Conservation (phyloP, 2,113 vertebrate species). For the Leptosomus discolor region DNA sequence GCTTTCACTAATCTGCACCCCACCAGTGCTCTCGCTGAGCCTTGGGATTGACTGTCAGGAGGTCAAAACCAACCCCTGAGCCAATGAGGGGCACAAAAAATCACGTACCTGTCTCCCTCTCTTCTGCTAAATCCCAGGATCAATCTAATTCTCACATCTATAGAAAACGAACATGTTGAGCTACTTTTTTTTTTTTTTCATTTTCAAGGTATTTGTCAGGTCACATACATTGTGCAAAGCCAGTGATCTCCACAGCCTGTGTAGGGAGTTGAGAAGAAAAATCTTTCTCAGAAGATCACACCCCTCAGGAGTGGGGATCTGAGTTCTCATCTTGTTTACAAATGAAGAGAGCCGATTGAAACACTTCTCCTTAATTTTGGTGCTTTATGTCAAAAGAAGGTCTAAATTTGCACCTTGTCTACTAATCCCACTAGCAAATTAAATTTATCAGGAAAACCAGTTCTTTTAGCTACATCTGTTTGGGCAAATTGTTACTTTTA, state of each 20-base stretch:
- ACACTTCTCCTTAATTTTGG: background rate
- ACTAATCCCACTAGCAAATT: background rate
- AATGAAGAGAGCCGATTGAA: background rate
- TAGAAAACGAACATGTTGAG: rapidly evolving
- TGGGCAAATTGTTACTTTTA: background rate
- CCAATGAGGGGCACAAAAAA: background rate
- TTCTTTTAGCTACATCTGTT: background rate
- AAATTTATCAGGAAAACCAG: background rate
- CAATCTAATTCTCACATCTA: background rate
- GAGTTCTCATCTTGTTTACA: background rate
- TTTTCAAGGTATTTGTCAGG: background rate
- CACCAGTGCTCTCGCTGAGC: background rate
- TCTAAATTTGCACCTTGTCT: background rate
- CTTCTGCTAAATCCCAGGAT: background rate
- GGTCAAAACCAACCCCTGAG: background rate
- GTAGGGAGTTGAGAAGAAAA: background rate
- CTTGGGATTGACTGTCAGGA: background rate
- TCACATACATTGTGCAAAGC: background rate
- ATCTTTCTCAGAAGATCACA: background rate
- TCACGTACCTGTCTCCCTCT: background rate
- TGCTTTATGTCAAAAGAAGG: background rate
- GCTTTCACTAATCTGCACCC: constrained; percentile 37
- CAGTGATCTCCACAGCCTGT: background rate
- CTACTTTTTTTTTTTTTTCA: background rate
- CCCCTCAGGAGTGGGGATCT: rapidly evolving